Conservation (phyloP, 2,797 vertebrate species). For the Phoeniculus purpureus region DNA sequence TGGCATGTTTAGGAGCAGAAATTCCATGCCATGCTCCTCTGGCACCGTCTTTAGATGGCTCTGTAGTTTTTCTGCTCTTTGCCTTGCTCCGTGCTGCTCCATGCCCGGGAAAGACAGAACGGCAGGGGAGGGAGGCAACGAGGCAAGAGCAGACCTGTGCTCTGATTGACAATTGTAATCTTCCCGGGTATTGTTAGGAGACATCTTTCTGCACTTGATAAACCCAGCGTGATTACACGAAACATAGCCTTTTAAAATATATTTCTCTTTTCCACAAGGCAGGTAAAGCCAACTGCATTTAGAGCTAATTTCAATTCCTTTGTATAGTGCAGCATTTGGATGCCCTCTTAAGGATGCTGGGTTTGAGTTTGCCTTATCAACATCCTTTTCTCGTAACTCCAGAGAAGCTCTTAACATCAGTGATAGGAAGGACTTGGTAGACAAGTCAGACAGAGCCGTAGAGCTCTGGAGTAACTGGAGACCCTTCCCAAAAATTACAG, state of each 20-base stretch:
- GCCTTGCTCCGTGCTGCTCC: neutral
- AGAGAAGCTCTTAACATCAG: neutral
- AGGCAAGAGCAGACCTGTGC: slow-evolving; percentile 1
- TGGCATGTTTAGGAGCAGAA: slow-evolving; percentile 1
- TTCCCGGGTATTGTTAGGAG: slow-evolving; percentile 53
- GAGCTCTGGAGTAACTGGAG: neutral
- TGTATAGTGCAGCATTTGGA: slow-evolving; percentile 62
- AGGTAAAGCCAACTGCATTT: slow-evolving; percentile 46
- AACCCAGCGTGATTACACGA: slow-evolving; percentile 50
- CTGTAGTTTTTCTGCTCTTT: slow-evolving; percentile 15
- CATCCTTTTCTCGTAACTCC: neutral
- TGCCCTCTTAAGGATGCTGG: slow-evolving; percentile 65
- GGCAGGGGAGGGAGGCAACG: neutral
- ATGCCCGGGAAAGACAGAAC: slow-evolving; percentile 30
- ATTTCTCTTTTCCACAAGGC: slow-evolving; percentile 32
- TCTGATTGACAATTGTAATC: slow-evolving; percentile 49
- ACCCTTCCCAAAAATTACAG: neutral
- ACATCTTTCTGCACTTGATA: slow-evolving; percentile 48
- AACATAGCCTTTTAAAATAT: slow-evolving; percentile 51
- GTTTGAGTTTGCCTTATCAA: slow-evolving; percentile 32
- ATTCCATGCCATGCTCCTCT: slow-evolving; percentile 34
- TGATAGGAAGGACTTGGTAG: neutral
- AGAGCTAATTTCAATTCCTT: slow-evolving; percentile 44
- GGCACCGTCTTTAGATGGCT: slow-evolving; percentile 35
- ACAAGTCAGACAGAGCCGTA: neutral